A percentile compares a stretch with the other conserved stretches of the same genome.
Evolutionary conservation across 1,140 invertebrate species (phyloP).

Genomic region (Trissolcus basalis): DNA sequence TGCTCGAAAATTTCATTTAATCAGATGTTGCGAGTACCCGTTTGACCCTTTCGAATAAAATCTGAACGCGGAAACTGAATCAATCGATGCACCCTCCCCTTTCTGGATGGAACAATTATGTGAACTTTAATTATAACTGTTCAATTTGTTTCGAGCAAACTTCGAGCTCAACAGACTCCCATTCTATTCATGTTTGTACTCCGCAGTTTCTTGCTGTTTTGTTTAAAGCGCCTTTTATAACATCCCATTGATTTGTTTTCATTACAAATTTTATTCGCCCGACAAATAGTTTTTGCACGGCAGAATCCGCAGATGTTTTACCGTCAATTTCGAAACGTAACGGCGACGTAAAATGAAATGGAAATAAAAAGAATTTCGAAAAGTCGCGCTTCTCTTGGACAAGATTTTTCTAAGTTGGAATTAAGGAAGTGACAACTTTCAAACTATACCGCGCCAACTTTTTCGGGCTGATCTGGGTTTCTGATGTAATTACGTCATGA

Average conservation of each 20-base stretch:
- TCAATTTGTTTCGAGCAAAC: conserved; percentile 47
- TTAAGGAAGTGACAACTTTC: conserved; percentile 53
- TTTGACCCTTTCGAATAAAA: conserved; percentile 15
- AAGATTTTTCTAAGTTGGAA: conserved; percentile 56
- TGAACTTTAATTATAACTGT: conserved; percentile 54
- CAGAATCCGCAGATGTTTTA: conserved; percentile 29
- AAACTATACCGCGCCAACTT: conserved; percentile 35
- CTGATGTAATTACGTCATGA: conserved; percentile 49
- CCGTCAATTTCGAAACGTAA: no score
- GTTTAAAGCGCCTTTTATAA: conserved; percentile 20
- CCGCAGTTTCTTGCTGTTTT: neutral
- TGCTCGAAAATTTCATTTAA: conserved; percentile 34
- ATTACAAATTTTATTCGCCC: conserved; percentile 12
- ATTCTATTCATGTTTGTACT: conserved; percentile 17
- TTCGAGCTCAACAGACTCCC: conserved; percentile 22
- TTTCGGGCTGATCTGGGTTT: conserved; percentile 43
- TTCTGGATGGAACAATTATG: conserved; percentile 46
- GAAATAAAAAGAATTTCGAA: conserved; percentile 44
- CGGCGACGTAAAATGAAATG: no score
- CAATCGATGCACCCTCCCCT: conserved; percentile 32
- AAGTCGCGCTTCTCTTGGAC: conserved; percentile 31
- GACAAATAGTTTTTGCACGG: neutral
- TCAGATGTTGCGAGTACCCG: conserved; percentile 28
- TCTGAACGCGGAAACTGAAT: conserved; percentile 50
- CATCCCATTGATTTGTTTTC: conserved; percentile 27